Percentiles rank a stretch among this genome's conserved stretches.
Conservation (phyloP, 2,113 vertebrate species). For the Petroica traversi region DNA sequence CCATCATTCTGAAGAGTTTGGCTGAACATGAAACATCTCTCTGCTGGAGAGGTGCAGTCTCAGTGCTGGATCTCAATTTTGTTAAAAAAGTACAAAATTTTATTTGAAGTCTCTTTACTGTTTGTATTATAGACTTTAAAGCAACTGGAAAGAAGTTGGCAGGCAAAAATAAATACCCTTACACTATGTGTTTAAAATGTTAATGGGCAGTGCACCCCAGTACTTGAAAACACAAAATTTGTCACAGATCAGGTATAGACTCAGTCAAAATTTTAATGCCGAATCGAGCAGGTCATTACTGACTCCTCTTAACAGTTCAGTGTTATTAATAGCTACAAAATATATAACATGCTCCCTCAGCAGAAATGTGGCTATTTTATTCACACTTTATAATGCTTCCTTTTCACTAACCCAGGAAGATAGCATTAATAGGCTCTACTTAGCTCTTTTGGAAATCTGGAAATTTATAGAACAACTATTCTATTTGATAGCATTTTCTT, state of each 20-base stretch:
- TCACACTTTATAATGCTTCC: not conserved
- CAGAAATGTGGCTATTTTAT: not conserved
- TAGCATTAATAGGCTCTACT: not conserved
- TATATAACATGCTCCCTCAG: not conserved
- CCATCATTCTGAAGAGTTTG: not conserved
- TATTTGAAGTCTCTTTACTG: not conserved
- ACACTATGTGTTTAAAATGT: not conserved
- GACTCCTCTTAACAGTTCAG: not conserved
- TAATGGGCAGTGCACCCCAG: not conserved
- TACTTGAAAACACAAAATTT: not conserved
- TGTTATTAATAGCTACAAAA: not conserved
- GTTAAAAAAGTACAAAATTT: not conserved
- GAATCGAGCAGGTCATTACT: not conserved
- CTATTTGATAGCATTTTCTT: not conserved
- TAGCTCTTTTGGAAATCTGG: not conserved
- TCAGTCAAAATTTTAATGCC: not conserved
- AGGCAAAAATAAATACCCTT: not conserved
- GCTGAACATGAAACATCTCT: not conserved
- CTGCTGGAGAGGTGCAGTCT: not conserved
- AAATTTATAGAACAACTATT: not conserved
- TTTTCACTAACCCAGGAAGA: not conserved
- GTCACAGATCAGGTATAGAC: not conserved
- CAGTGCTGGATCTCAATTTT: not conserved
- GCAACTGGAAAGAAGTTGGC: not conserved
- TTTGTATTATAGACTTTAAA: not conserved